These are phyloP conservation scores for Xanthia togata DNA, from an alignment of 2,888 invertebrate genomes.

Conservation along the genomic window DNA sequence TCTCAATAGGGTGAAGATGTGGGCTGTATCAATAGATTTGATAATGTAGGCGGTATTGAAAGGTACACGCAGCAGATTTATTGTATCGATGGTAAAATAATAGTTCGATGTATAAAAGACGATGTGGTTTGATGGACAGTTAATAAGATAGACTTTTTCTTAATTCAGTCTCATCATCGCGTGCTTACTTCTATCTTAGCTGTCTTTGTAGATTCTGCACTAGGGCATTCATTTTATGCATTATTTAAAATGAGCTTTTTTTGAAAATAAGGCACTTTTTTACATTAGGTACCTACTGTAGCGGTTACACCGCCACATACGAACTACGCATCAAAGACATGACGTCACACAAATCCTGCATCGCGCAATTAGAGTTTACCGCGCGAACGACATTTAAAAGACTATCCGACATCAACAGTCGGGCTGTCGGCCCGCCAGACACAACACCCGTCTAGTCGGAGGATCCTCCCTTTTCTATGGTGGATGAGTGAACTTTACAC, in stretches of 20 bases:
- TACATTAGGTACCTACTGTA: no score
- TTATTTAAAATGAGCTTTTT: neutral
- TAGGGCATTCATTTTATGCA: neutral
- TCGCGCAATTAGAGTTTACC: no score
- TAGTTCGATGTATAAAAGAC: slow-evolving; percentile 21
- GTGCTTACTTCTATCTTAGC: neutral
- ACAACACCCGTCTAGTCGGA: no score
- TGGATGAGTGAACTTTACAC: no score
- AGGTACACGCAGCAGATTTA: slow-evolving; percentile 27
- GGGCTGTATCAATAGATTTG: slow-evolving; percentile 49
- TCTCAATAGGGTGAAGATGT: slow-evolving; percentile 43
- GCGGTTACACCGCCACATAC: no score
- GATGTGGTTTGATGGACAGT: slow-evolving; percentile 35
- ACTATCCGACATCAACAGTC: no score
- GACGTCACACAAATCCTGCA: no score
- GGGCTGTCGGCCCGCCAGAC: no score
- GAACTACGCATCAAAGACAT: no score
- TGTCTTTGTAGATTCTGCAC: neutral
- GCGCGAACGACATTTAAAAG: no score
- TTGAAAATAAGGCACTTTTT: neutral
- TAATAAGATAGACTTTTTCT: slow-evolving; percentile 8
- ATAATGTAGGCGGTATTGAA: slow-evolving; percentile 26
- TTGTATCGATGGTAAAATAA: slow-evolving; percentile 43
- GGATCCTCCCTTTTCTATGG: no score
- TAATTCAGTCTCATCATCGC: slow-evolving; percentile 21